These are phyloP conservation scores for Bombus difficillimus DNA, from an alignment of 1,140 invertebrate genomes.

Conservation along the genomic window DNA sequence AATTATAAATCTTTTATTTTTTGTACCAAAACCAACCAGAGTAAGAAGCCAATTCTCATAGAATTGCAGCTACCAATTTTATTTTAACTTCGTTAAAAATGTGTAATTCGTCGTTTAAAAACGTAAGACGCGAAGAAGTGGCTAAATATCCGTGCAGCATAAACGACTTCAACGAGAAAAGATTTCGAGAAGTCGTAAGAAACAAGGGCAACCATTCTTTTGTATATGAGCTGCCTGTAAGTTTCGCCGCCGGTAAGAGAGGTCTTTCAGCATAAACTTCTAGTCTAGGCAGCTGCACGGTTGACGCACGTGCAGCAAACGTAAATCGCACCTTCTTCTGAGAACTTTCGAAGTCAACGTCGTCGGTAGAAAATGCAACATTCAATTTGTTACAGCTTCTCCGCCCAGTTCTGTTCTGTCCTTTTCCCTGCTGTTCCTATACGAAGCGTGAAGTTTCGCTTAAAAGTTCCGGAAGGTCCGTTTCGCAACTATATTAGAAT, in stretches of 20 bases:
- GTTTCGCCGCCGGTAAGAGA: constrained; percentile 44
- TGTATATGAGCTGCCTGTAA: constrained; percentile 27
- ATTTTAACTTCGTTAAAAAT: too few relatives aligned
- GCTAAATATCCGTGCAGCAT: neutral
- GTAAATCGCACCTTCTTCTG: constrained; percentile 59
- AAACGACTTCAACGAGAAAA: constrained; percentile 2
- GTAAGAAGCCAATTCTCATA: neutral
- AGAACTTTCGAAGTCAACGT: constrained; percentile 51
- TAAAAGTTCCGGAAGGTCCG: constrained; percentile 28
- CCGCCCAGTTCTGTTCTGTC: neutral
- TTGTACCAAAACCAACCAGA: too few relatives aligned
- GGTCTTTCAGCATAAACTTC: constrained; percentile 51
- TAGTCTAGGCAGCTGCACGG: constrained; percentile 40
- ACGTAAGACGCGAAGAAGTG: neutral
- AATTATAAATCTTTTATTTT: too few relatives aligned
- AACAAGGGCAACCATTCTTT: constrained; percentile 40
- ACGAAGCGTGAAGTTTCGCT: constrained; percentile 3
- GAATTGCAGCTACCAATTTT: neutral
- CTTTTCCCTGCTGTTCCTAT: too few relatives aligned
- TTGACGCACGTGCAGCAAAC: constrained; percentile 67
- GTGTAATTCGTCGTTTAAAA: neutral
- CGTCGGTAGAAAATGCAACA: constrained; percentile 57
- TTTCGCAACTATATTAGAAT: constrained; percentile 6
- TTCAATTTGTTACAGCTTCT: constrained; percentile 64
- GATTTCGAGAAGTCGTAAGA: constrained; percentile 19